Base-by-base conservation (phyloP, 2,888 invertebrate species). In the Agonopterix arenella region DNA sequence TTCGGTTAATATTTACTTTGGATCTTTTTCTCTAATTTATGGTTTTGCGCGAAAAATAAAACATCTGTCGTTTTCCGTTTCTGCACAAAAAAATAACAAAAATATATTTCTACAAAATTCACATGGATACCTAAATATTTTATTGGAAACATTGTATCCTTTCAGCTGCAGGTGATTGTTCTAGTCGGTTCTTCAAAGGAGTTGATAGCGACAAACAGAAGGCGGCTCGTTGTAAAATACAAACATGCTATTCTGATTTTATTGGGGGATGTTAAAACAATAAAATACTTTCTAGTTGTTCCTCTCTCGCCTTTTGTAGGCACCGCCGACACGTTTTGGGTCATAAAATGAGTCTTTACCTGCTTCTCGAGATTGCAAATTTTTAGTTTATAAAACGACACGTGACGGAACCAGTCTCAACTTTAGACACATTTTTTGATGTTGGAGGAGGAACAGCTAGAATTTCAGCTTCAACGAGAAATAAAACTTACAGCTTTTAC, bases 1-100 rank as follows among this genome's bases (percentile, higher is more conserved):
- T 73, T 83, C 64, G 76, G 73, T 80, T 74, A 70, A 78, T 89
- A 80, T 89, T 89, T 88, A 81, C 83, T 85, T 84, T 84, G 75
- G 74, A 82, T 81, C 74, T 86, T 86, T 88, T 89, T 82, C 78
- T 80, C 70, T 76, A 81, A 84, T 85, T 80, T 86, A 83, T 83
- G 74, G 74, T 73, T 68, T 43, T 63, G 57, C 52, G 61, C 60
- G 59, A 76, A 82, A 81, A 71, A 81, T 76, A 73, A 64, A 65
- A 81, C 88, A 88, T 88, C 86, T 88, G 88, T 81, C 80, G 73
- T 60, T 61, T 61, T 52, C 37, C 61, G 47, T 56, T 62, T 57
- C 60, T 56, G 10, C 43, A 13, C 43, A 11, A 28, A 57, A 65
- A 64, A 58, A 61, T 49, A 51, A 61, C 56, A 62, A 64, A 61